These are phyloP conservation scores for Neocrepidodera transversa DNA, from an alignment of 2,888 invertebrate genomes.

Conservation along the genomic window DNA sequence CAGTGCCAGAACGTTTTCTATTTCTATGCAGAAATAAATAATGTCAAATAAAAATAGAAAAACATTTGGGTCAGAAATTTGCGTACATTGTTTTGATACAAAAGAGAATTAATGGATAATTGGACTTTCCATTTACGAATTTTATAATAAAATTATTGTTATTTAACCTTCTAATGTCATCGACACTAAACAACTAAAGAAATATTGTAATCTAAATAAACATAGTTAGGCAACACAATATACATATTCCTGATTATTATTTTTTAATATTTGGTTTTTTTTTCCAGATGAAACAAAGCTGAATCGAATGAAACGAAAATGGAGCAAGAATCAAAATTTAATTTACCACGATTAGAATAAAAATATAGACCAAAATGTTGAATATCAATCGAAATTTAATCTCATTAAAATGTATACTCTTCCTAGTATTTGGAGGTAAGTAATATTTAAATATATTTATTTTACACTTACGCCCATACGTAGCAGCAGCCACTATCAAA, in stretches of 20 bases:
- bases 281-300: constrained; percentile 40
- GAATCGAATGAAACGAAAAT: constrained; percentile 14
- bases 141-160: too few species aligned
- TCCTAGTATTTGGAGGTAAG: constrained; percentile 82
- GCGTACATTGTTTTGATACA: too few species aligned
- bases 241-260: too few species aligned
- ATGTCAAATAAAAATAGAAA: not conserved
- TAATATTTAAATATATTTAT: constrained; percentile 2
- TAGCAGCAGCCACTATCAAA: not conserved
- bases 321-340: constrained; percentile 12
- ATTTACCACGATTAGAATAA: constrained; percentile 49
- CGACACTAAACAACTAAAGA: too few species aligned
- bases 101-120: too few species aligned
- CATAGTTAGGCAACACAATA: too few species aligned
- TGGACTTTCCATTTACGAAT: too few species aligned
- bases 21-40: constrained; percentile 1
- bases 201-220: too few species aligned
- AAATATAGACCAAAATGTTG: constrained; percentile 35
- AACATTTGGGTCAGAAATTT: not conserved
- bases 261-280: too few species aligned
- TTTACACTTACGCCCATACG: too few species aligned
- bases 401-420: constrained; percentile 80
- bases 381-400: constrained; percentile 74
- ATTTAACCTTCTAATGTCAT: too few species aligned
- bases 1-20: not conserved